phyloP scores from a whole-genome alignment of 1,140 invertebrate genomes.

The Lepidurus apus region DNA sequence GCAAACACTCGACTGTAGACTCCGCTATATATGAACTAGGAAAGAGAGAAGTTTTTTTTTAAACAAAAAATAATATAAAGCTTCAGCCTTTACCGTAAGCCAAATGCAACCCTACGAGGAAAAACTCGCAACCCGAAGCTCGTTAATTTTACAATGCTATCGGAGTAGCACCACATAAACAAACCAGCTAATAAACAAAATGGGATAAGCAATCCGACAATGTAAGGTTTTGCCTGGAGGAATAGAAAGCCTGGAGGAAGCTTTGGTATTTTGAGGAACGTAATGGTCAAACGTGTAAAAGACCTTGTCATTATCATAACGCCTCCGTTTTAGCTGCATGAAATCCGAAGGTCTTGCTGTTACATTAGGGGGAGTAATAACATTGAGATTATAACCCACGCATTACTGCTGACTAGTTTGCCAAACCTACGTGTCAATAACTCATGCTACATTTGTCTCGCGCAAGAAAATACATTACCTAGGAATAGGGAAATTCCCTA shows the following conservation, averaged over 20 bases:
- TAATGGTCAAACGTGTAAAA: not conserved
- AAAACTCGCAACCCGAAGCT: not conserved
- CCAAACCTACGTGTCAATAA: not conserved
- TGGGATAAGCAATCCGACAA: not conserved
- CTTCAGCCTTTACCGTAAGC: too few relatives aligned
- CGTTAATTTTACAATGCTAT: not conserved
- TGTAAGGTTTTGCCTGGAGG: not conserved
- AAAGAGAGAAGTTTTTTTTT: not conserved
- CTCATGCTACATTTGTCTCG: constrained; percentile 1
- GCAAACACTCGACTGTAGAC: not conserved
- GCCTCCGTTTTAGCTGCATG: not conserved
- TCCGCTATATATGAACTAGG: not conserved
- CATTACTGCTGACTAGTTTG: not conserved
- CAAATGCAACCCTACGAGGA: not conserved
- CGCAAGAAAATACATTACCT: not conserved
- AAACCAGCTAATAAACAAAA: not conserved
- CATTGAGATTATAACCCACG: not conserved
- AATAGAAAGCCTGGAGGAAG: not conserved
- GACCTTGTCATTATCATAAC: not conserved
- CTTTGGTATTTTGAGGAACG: not conserved
- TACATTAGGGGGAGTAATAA: not conserved
- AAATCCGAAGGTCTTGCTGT: not conserved
- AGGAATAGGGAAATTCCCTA: not conserved
- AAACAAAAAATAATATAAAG: not conserved
- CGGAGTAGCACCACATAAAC: not conserved